phyloP scores from a whole-genome alignment of 2,113 vertebrate species.

The Bungarus multicinctus region DNA sequence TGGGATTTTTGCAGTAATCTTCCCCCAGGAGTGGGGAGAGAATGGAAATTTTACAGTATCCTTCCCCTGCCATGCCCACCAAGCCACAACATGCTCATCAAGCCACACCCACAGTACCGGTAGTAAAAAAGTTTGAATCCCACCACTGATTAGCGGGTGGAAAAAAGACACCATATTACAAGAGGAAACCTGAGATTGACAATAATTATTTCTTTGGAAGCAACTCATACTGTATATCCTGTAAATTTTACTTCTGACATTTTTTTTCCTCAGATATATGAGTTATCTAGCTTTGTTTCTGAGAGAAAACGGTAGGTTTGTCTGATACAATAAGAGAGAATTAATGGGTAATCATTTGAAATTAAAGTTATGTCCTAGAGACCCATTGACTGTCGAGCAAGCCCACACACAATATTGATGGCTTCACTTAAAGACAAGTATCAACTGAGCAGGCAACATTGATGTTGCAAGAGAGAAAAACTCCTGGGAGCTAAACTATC shows the following conservation, averaged over 20 bases:
- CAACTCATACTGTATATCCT: background rate
- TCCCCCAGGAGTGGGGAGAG: too few relatives aligned
- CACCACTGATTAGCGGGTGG: background rate
- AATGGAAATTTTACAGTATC: too few relatives aligned
- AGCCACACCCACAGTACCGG: too few relatives aligned
- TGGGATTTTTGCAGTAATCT: too few relatives aligned
- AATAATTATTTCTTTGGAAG: slow-evolving; percentile 9
- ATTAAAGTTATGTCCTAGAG: background rate
- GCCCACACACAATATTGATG: background rate
- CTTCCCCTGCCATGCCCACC: too few relatives aligned
- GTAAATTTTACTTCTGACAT: slow-evolving; percentile 21
- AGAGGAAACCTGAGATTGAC: background rate
- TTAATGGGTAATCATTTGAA: background rate
- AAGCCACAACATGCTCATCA: too few relatives aligned
- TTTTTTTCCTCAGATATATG: background rate
- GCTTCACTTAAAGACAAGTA: background rate
- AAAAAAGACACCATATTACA: background rate
- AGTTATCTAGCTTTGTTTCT: background rate
- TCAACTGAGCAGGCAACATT: background rate
- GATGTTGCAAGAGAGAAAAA: slow-evolving; percentile 8
- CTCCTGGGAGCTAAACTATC: background rate
- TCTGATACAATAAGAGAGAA: background rate
- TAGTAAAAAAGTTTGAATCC: too few relatives aligned
- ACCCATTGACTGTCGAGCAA: background rate
- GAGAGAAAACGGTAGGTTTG: background rate